Evolutionary conservation across 2,113 vertebrate species (phyloP).

Genomic region (Python bivittatus): DNA sequence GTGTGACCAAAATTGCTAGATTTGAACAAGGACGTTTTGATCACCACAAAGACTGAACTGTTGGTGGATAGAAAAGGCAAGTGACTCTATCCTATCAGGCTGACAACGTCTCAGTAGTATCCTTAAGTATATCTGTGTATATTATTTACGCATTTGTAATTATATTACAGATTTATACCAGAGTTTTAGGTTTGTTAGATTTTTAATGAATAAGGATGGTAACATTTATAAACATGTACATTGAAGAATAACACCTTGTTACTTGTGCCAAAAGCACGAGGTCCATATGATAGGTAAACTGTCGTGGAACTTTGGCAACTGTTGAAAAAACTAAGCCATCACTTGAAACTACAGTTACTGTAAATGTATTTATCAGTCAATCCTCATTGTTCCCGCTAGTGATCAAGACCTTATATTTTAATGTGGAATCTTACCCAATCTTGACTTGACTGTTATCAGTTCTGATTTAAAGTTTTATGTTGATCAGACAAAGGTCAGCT

Average conservation of each 20-base stretch:
- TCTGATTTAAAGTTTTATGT: constrained; percentile 70
- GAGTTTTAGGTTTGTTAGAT: constrained; percentile 75
- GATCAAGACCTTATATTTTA: constrained; percentile 70
- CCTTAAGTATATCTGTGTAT: constrained; percentile 71
- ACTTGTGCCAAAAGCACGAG: constrained; percentile 77
- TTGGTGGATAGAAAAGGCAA: constrained; percentile 53
- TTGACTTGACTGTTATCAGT: constrained; percentile 77
- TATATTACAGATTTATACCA: constrained; percentile 78
- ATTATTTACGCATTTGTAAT: constrained; percentile 81
- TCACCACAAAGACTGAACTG: constrained; percentile 59
- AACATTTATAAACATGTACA: constrained; percentile 67
- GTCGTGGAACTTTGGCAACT: constrained; percentile 59
- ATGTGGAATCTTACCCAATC: constrained; percentile 77
- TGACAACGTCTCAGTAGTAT: constrained; percentile 57
- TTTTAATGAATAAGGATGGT: constrained; percentile 72
- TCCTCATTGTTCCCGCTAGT: constrained; percentile 72
- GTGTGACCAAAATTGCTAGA: constrained; percentile 79
- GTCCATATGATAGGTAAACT: constrained; percentile 57
- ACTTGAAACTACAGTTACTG: constrained; percentile 70
- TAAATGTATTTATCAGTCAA: constrained; percentile 81
- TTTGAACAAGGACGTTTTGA: constrained; percentile 66
- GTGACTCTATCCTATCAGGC: constrained; percentile 67
- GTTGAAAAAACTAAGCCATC: constrained; percentile 73
- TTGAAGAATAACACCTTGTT: constrained; percentile 61
- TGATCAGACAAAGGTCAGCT: constrained; percentile 55